Conservation (phyloP, 2,888 invertebrate species). For the Epinotia bilunana region DNA sequence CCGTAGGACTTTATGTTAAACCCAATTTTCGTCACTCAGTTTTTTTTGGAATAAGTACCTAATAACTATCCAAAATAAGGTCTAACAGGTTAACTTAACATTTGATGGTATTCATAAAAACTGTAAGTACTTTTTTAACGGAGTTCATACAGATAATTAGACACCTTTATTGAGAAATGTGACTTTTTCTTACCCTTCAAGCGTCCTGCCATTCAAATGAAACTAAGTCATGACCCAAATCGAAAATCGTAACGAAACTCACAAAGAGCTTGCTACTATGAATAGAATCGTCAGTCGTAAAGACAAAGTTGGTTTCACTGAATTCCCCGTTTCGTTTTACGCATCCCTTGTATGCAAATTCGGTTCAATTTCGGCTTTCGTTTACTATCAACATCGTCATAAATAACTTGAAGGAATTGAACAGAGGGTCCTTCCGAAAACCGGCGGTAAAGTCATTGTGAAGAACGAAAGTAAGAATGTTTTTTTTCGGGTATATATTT, state of each 20-base stretch:
- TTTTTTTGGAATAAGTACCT: neutral
- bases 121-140: neutral
- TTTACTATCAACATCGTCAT: slow-evolving; percentile 62
- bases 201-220: slow-evolving; percentile 57
- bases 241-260: slow-evolving; percentile 50
- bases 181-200: slow-evolving; percentile 26
- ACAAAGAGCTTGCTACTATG: slow-evolving; percentile 52
- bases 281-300: slow-evolving; percentile 56
- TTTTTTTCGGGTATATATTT: slow-evolving; percentile 38
- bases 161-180: neutral
- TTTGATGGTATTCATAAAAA: neutral
- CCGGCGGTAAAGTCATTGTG: slow-evolving; percentile 51
- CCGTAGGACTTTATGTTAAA: too few species aligned
- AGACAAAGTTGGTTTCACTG: slow-evolving; percentile 48
- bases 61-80: neutral
- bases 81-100: neutral
- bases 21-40: neutral
- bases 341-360: slow-evolving; percentile 74
- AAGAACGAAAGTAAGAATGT: slow-evolving; percentile 53
- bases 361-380: slow-evolving; percentile 64
- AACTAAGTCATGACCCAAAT: slow-evolving; percentile 53
- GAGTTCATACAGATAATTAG: neutral
- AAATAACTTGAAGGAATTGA: slow-evolving; percentile 60
- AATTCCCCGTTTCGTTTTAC: slow-evolving; percentile 49
- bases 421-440: slow-evolving; percentile 52